Conservation (phyloP, 2,113 vertebrate species). For the Lynx canadensis region DNA sequence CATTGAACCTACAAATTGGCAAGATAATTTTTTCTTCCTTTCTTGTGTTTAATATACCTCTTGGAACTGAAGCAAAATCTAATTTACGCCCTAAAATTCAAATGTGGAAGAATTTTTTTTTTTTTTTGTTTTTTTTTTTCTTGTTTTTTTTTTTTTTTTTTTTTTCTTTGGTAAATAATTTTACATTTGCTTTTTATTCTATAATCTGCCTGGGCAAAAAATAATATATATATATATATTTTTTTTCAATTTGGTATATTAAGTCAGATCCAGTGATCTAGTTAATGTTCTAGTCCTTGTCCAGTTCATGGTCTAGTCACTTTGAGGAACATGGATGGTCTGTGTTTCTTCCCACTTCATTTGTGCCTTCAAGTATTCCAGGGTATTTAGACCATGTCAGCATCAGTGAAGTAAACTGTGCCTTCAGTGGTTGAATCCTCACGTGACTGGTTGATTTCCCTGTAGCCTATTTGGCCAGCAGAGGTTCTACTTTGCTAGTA, state of each 20-base stretch:
- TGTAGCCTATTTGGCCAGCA: background rate
- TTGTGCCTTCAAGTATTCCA: rapidly evolving
- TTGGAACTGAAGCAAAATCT: background rate
- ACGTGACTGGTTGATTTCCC: background rate
- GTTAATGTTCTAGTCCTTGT: background rate
- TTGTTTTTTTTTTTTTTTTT: background rate
- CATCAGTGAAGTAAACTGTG: background rate
- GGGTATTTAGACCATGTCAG: rapidly evolving
- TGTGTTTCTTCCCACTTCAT: background rate
- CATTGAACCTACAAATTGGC: background rate
- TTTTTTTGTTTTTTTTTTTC: background rate
- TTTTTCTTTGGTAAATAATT: background rate
- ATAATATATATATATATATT: background rate
- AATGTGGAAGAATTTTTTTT: background rate
- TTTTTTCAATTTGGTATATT: background rate
- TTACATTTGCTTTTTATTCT: background rate
- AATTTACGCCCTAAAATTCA: background rate
- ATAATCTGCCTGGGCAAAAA: background rate
- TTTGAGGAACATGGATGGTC: background rate
- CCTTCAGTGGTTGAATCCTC: background rate
- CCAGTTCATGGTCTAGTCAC: background rate
- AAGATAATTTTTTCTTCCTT: background rate
- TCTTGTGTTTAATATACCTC: background rate
- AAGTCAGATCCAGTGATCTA: background rate
- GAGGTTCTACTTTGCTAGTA: background rate